These are phyloP conservation scores for Etheostoma nigrum DNA, from an alignment of 2,797 vertebrate species.

Conservation along the genomic window DNA sequence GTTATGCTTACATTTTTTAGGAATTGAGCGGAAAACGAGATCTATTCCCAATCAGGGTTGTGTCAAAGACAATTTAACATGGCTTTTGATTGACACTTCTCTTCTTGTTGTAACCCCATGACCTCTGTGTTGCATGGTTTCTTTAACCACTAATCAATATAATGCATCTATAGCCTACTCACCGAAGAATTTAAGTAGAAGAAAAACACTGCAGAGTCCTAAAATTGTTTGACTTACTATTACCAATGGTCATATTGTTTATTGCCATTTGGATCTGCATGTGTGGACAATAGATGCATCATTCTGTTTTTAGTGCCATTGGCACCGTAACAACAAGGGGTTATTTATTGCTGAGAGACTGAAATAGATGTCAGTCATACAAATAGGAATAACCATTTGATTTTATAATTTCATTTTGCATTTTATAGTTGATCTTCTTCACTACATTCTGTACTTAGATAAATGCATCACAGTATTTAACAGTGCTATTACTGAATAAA, in stretches of 20 bases:
- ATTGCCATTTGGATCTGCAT: neutral
- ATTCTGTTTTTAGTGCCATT: slow-evolving; percentile 3
- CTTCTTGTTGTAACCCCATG: neutral
- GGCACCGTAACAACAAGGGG: neutral
- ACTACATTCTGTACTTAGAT: slow-evolving; percentile 3
- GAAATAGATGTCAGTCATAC: slow-evolving; percentile 9
- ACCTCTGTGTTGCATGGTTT: slow-evolving; percentile 8
- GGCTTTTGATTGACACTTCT: neutral
- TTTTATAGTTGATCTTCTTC: slow-evolving; percentile 15
- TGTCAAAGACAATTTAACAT: slow-evolving; percentile 5
- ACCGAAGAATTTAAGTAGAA: neutral
- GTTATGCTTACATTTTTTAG: slow-evolving; percentile 29
- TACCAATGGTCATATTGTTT: neutral
- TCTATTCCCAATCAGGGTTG: neutral
- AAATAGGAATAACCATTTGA: neutral
- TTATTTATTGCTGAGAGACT: neutral
- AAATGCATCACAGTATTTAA: slow-evolving; percentile 1
- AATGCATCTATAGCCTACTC: neutral
- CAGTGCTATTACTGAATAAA: slow-evolving; percentile 22
- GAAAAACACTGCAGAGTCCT: slow-evolving; percentile 16
- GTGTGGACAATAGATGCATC: neutral
- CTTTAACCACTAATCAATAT: slow-evolving; percentile 19
- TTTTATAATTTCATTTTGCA: neutral
- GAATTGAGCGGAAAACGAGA: neutral
- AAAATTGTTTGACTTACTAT: neutral